Evolutionary conservation across 2,888 invertebrate species (phyloP).

Genomic region (Athalia rosae): DNA sequence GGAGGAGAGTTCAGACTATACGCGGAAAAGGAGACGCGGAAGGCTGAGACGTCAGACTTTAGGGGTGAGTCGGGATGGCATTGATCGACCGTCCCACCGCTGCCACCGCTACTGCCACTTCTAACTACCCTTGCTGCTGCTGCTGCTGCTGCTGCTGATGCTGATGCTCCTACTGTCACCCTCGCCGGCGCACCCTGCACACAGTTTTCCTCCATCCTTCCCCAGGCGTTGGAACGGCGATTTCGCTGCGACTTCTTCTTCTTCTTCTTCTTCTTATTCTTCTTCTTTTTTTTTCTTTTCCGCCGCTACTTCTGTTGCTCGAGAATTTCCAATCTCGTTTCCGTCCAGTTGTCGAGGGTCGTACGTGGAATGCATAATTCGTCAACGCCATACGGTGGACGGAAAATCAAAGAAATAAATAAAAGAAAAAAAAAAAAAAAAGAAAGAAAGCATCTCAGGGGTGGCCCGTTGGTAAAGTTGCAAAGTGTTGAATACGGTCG

Average conservation of each 20-base stretch:
- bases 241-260: background rate
- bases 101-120: constrained; percentile 14
- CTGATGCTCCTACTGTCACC: background rate
- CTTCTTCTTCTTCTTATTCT: background rate
- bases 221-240: too few species aligned
- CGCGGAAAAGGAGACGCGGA: constrained; percentile 20
- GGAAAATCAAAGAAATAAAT: constrained; percentile 2
- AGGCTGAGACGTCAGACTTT: constrained; percentile 19
- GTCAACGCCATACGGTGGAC: constrained; percentile 5
- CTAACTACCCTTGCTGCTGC: constrained; percentile 8
- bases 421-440: background rate
- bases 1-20: constrained; percentile 39
- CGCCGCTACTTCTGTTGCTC: too few species aligned
- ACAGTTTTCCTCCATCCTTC: background rate
- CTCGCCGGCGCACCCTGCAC: background rate
- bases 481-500: constrained; percentile 12
- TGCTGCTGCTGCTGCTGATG: background rate
- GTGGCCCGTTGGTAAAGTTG: background rate
- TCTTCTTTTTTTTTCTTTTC: background rate
- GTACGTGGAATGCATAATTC: constrained; percentile 13
- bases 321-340: too few species aligned
- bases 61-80: constrained; percentile 13
- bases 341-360: too few species aligned
- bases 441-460: background rate
- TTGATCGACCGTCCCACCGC: constrained; percentile 39